These are phyloP conservation scores for Pterocles burchelli DNA, from an alignment of 2,113 vertebrate genomes.

Conservation along the genomic window DNA sequence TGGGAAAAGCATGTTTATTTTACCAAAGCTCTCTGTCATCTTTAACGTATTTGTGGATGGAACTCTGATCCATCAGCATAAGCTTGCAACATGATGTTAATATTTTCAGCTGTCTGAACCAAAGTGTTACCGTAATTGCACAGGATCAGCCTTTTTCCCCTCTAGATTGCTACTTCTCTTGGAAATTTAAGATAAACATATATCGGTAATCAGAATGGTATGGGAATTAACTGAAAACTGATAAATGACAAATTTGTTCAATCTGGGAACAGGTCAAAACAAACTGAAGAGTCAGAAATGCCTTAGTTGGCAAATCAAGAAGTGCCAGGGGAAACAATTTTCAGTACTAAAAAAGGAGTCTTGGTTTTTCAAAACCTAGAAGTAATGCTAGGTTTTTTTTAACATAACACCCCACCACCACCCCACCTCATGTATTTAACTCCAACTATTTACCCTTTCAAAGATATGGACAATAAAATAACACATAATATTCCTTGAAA, in stretches of 20 bases:
- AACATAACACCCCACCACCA: neutral
- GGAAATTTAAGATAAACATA: neutral
- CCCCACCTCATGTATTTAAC: rapidly evolving
- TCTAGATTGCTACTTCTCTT: neutral
- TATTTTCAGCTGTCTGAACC: neutral
- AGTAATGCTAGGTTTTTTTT: neutral
- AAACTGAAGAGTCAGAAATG: neutral
- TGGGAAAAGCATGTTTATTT: neutral
- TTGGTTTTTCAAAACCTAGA: neutral
- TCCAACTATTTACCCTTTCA: neutral
- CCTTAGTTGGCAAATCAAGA: neutral
- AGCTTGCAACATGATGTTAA: neutral
- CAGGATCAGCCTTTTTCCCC: neutral
- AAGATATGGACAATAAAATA: neutral
- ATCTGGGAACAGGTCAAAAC: neutral
- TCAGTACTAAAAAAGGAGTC: neutral
- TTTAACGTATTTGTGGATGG: neutral
- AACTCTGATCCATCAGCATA: neutral
- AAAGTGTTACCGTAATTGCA: neutral
- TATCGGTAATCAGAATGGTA: neutral
- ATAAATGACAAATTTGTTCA: neutral
- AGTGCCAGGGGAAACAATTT: neutral
- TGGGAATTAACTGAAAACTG: neutral
- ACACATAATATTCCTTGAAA: neutral
- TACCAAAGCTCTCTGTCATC: neutral